Percentiles rank a stretch among this genome's conserved stretches.
Evolutionary conservation across 2,113 vertebrate species (phyloP).

Genomic region (Etia nguti): DNA sequence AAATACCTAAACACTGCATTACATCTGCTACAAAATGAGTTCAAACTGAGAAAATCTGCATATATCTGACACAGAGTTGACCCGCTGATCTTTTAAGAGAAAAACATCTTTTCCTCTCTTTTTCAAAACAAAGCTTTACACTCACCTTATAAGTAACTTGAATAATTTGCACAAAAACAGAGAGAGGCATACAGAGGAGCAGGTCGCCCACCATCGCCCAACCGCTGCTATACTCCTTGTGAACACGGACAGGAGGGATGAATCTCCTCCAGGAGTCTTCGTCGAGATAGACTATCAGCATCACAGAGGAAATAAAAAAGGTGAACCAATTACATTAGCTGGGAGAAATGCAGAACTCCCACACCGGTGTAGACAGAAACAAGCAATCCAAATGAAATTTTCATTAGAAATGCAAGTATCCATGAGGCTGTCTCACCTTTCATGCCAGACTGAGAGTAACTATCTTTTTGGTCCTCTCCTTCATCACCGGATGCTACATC

Average conservation of each 20-base stretch:
- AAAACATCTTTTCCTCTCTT: not conserved
- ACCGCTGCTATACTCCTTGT: slow-evolving; percentile 79
- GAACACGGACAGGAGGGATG: slow-evolving; percentile 80
- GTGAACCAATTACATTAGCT: not conserved
- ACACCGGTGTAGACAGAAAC: not conserved
- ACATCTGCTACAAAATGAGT: not conserved
- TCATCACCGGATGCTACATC: slow-evolving; percentile 1
- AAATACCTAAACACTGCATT: not conserved
- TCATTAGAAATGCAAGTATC: not conserved
- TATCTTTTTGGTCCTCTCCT: not conserved
- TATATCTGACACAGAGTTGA: not conserved
- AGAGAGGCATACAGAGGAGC: slow-evolving; percentile 89
- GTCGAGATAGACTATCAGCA: slow-evolving; percentile 76
- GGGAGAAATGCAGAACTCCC: not conserved
- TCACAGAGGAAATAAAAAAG: not conserved
- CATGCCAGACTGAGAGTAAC: not conserved
- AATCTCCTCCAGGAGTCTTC: slow-evolving; percentile 83
- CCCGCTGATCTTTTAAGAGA: not conserved
- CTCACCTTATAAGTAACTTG: slow-evolving; percentile 93
- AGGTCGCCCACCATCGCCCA: slow-evolving; percentile 90
- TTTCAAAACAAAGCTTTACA: not conserved
- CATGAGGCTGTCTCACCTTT: slow-evolving; percentile 15
- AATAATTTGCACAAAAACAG: slow-evolving; percentile 85
- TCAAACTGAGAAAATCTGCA: not conserved
- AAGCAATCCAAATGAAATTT: not conserved